Percentiles rank a stretch among this genome's conserved stretches.
Conservation (phyloP, 2,888 invertebrate species). For the Cynaeus angustus region DNA sequence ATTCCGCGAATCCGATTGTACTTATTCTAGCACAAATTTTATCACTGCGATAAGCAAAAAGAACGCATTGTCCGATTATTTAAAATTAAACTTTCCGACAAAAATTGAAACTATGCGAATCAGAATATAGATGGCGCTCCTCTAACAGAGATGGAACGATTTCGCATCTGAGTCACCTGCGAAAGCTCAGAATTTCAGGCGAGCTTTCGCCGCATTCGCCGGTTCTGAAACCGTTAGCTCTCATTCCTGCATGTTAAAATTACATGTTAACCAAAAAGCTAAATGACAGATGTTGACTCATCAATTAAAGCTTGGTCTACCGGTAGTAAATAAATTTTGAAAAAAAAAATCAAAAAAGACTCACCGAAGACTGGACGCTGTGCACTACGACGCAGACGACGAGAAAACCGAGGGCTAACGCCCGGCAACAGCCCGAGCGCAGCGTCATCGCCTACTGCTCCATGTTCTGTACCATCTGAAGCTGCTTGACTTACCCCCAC, state of each 20-base stretch:
- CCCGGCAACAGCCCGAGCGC: conserved; percentile 70
- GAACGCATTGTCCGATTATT: background rate
- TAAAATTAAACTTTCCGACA: background rate
- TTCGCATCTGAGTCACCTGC: conserved; percentile 14
- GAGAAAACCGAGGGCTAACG: conserved; percentile 64
- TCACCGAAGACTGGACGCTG: conserved; percentile 61
- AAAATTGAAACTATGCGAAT: background rate
- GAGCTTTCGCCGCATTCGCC: conserved; percentile 6
- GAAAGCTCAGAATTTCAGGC: conserved; percentile 20
- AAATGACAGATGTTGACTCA: conserved; percentile 37
- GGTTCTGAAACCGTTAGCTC: conserved; percentile 11
- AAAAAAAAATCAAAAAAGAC: conserved; percentile 52
- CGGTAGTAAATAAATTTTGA: background rate
- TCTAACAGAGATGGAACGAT: background rate
- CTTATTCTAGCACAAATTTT: background rate
- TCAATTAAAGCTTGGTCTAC: conserved; percentile 13
- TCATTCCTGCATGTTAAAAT: conserved; percentile 29
- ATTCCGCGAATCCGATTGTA: background rate
- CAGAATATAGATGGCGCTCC: conserved; percentile 19
- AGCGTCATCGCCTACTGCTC: conserved; percentile 71
- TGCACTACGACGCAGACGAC: conserved; percentile 63
- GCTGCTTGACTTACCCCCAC: conserved; percentile 64
- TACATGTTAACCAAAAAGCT: conserved; percentile 19
- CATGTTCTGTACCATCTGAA: conserved; percentile 65
- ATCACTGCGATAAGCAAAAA: conserved; percentile 3